Conservation (phyloP, 2,113 vertebrate species). For the Pristiophorus japonicus region DNA sequence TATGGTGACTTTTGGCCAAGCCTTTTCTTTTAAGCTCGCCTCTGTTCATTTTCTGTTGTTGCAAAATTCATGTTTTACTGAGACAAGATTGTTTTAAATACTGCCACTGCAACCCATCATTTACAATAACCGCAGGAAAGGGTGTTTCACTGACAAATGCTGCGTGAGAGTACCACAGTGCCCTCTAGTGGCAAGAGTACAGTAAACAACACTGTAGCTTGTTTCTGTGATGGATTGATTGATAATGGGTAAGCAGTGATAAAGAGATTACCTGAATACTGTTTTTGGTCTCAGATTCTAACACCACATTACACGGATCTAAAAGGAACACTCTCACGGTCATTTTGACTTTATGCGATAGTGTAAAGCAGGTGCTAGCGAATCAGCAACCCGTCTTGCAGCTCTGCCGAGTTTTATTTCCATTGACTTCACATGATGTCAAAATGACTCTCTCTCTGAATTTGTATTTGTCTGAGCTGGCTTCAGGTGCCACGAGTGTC, state of each 20-base stretch:
- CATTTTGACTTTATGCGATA: not conserved
- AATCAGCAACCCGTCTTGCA: not conserved
- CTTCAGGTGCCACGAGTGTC: not conserved
- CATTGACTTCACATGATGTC: not conserved
- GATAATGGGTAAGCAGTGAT: not conserved
- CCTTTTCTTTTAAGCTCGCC: not conserved
- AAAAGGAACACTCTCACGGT: not conserved
- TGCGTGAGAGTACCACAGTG: not conserved
- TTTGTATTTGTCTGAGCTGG: too few species aligned
- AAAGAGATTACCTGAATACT: not conserved
- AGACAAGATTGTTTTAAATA: not conserved
- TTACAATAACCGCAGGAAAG: not conserved
- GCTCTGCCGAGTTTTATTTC: not conserved
- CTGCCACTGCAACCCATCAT: not conserved
- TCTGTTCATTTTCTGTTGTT: not conserved
- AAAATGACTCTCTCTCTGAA: not conserved
- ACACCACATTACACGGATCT: not conserved
- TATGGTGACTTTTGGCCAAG: not conserved
- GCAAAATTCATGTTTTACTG: not conserved
- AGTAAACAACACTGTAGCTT: not conserved
- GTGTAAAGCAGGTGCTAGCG: not conserved
- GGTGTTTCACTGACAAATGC: not conserved
- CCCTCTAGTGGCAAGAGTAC: not conserved
- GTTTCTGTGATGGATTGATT: not conserved
- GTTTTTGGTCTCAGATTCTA: not conserved